A percentile compares a stretch with the other conserved stretches of the same genome.
Evolutionary conservation across 2,797 vertebrate species (phyloP).

Genomic region (Hephaestus fuliginosus): DNA sequence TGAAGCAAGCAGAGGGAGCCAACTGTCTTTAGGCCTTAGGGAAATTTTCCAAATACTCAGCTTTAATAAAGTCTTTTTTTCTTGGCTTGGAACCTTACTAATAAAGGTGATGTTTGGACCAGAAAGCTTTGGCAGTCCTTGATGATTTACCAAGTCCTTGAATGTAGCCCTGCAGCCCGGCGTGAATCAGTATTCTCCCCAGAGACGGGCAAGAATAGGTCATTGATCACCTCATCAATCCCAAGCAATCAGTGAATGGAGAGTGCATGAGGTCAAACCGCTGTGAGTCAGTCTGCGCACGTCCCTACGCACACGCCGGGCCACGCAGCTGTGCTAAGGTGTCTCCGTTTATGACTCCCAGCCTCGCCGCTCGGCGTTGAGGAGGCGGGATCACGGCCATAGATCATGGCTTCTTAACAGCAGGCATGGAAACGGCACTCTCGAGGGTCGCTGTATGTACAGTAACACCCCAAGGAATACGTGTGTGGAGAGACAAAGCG

Average conservation of each 20-base stretch:
- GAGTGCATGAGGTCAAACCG: conserved; percentile 35
- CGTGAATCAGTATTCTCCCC: conserved; percentile 54
- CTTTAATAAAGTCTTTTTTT: conserved; percentile 38
- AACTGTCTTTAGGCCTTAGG: conserved; percentile 4
- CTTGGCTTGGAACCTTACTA: conserved; percentile 23
- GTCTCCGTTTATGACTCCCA: conserved; percentile 48
- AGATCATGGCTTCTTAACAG: conserved; percentile 52
- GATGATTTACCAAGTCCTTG: conserved; percentile 50
- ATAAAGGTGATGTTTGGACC: conserved; percentile 13
- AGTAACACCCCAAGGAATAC: background rate
- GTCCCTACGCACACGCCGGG: background rate
- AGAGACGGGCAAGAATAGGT: conserved; percentile 48
- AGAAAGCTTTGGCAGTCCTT: conserved; percentile 33
- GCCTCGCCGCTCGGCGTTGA: conserved; percentile 36
- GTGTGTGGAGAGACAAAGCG: background rate
- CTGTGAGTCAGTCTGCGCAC: conserved; percentile 15
- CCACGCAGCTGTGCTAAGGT: conserved; percentile 18
- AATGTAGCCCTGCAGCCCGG: conserved; percentile 24
- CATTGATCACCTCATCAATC: conserved; percentile 74
- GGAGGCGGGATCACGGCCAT: conserved; percentile 41
- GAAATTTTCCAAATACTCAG: conserved; percentile 35
- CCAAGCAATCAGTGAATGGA: conserved; percentile 48
- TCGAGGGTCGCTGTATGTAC: conserved; percentile 21
- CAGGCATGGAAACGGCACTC: conserved; percentile 30
- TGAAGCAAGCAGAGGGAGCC: conserved; percentile 13